Base-by-base conservation (phyloP, 35 echinoderm and acorn worm genomes). In the Chiridota heheva region DNA sequence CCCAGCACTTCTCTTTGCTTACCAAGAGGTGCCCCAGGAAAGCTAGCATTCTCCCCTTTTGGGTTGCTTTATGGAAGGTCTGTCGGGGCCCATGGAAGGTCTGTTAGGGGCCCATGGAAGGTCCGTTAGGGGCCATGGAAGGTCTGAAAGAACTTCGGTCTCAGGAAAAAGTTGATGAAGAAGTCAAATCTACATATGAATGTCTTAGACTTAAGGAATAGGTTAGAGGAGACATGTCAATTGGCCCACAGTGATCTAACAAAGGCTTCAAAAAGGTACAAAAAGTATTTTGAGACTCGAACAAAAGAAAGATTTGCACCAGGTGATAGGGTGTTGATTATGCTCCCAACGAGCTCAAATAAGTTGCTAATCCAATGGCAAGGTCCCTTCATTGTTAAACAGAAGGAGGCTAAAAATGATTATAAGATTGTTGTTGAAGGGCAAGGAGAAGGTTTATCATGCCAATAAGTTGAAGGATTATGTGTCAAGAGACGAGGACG, bases 351-450 rank as follows among this genome's bases (percentile, higher is more conserved):
- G 17, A 47, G 57, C 32, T 39, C 40, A 3, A 80, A 88, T 29
- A 81, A 88, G 40, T 49, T 88, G 49, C 31, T 65, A 10, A 81
- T 81, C 63, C 76, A 69, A 43, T 87, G 43, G 84, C 37, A n/a
- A 56, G 76, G 86, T 27, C 76, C 76, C 7, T 88, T 40, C 40
- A n/a, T 25, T 36, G 72, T 86, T 2, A 33, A 43, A 18, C n/a
- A 44, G n/a, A 63, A 77, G 37, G 55, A 62, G 15, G 69, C 45
- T 8, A 39, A n/a, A 4, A 60, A 44, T 65, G 58, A 86, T 29
- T 77, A 76, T n/a, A 63, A 36, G 44, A n/a, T 84, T 15, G 18
- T 57, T 40, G 39, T 88, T 86, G 4, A 65, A 46, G 15, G 83
- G 83, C 25, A 86, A 76, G n/a, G 30, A 17, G 15, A 86, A 86